These are phyloP conservation scores for Smittia sp. DNA, from an alignment of 2,888 invertebrate species.

Conservation along the genomic window DNA sequence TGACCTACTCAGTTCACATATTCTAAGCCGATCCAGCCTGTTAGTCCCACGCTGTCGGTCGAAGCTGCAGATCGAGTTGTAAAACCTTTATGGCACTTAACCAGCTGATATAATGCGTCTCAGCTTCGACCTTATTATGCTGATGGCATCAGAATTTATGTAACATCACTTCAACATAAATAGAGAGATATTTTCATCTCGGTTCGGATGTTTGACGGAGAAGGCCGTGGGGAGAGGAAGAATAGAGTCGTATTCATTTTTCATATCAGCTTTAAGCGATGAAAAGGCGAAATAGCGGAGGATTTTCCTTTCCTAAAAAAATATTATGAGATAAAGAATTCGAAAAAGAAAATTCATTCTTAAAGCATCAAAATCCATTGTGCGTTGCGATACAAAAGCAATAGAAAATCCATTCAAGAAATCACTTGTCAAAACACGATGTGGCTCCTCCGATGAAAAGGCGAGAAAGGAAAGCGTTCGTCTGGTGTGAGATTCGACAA, in stretches of 20 bases:
- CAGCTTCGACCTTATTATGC: no score
- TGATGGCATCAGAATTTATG: no score
- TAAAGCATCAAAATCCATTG: constrained; percentile 25
- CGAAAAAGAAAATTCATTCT: constrained; percentile 19
- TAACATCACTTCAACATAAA: no score
- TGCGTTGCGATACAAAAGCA: constrained; percentile 13
- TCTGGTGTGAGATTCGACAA: not conserved
- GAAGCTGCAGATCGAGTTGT: not conserved
- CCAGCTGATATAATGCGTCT: not conserved
- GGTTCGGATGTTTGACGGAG: no score
- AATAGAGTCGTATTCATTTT: constrained; percentile 6
- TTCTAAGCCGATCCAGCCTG: no score
- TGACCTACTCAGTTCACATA: no score
- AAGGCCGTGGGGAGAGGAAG: not conserved
- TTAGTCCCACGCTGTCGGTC: no score
- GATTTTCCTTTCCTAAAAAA: not conserved
- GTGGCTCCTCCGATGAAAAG: constrained; percentile 15
- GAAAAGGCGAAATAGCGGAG: not conserved
- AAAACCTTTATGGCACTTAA: constrained; percentile 12
- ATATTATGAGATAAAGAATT: constrained; percentile 25
- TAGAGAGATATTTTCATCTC: no score
- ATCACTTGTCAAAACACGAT: constrained; percentile 35
- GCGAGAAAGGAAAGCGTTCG: not conserved
- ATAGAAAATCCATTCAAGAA: constrained; percentile 30
- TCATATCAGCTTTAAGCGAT: constrained; percentile 5